Conservation (phyloP, 1,140 invertebrate species). For the Drosophila mayri region DNA sequence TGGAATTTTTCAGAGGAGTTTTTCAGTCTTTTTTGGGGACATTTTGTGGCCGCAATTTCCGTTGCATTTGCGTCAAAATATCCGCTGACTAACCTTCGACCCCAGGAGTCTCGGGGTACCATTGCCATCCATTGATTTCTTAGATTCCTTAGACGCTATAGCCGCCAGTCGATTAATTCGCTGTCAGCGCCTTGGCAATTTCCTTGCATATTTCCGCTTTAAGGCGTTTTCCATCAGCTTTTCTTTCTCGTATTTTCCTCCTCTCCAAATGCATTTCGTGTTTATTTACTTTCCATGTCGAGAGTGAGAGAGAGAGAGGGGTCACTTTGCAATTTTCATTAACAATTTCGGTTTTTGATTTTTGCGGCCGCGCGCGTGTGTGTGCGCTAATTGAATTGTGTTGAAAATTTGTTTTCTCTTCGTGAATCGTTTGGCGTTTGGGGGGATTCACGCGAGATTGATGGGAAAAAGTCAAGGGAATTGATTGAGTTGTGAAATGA, state of each 20-base stretch:
- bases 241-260: conserved; percentile 31
- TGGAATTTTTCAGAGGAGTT: neutral
- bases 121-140: conserved; percentile 21
- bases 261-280: conserved; percentile 46
- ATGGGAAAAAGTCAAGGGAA: conserved; percentile 24
- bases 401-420: conserved; percentile 51
- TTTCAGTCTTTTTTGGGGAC: conserved; percentile 26
- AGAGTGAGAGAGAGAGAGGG: neutral
- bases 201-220: conserved; percentile 80
- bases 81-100: conserved; percentile 17
- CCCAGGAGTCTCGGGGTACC: neutral
- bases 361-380: conserved; percentile 56
- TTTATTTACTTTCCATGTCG: conserved; percentile 53
- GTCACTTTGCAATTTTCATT: conserved; percentile 68
- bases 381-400: conserved; percentile 74
- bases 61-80: conserved; percentile 39
- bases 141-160: conserved; percentile 7
- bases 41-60: conserved; percentile 70
- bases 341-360: conserved; percentile 67
- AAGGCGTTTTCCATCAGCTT: conserved; percentile 71
- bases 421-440: neutral
- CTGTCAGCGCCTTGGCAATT: conserved; percentile 75
- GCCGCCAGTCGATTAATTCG: conserved; percentile 34
- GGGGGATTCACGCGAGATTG: conserved; percentile 30
- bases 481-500: neutral